phyloP scores from a whole-genome alignment of 30 jellyfish, hydroid and myxozoan species.

The Mastigias papua region DNA sequence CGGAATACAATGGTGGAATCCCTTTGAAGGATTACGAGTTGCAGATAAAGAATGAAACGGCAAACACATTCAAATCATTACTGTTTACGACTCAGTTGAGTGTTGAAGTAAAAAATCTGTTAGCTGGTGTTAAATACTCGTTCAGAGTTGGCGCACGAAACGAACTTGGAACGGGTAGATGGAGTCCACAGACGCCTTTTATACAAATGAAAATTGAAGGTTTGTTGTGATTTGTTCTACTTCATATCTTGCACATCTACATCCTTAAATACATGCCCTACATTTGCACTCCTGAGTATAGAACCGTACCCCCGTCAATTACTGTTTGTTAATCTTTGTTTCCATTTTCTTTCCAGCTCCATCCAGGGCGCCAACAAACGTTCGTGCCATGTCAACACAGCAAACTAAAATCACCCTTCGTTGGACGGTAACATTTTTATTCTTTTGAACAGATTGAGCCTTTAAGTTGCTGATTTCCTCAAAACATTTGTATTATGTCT shows the following conservation, averaged over 20 bases:
- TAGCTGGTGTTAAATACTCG: conserved; percentile 78
- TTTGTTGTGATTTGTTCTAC: not conserved
- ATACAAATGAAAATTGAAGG: conserved; percentile 72
- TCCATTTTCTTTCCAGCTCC: conserved; percentile 69
- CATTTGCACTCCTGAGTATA: not conserved
- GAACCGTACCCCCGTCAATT: not conserved
- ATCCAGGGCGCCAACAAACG: conserved; percentile 80
- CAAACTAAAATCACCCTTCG: conserved; percentile 68
- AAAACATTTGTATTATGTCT: no score
- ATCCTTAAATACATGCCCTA: not conserved
- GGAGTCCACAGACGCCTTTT: conserved; percentile 74
- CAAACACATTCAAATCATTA: conserved; percentile 13
- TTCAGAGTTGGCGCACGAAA: conserved; percentile 89
- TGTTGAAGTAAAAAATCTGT: conserved; percentile 49
- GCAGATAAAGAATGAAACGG: conserved; percentile 75
- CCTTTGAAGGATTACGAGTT: conserved; percentile 69
- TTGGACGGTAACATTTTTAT: conserved; percentile 78
- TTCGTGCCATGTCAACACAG: conserved; percentile 49
- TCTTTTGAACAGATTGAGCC: no score
- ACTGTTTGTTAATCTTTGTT: not conserved
- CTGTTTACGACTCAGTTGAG: conserved; percentile 41
- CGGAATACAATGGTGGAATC: conserved; percentile 89
- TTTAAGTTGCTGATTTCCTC: no score
- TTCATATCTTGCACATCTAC: not conserved
- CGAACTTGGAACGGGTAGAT: conserved; percentile 75